phyloP scores from a whole-genome alignment of 2,888 invertebrate species.

The Leucoptera coffeella region DNA sequence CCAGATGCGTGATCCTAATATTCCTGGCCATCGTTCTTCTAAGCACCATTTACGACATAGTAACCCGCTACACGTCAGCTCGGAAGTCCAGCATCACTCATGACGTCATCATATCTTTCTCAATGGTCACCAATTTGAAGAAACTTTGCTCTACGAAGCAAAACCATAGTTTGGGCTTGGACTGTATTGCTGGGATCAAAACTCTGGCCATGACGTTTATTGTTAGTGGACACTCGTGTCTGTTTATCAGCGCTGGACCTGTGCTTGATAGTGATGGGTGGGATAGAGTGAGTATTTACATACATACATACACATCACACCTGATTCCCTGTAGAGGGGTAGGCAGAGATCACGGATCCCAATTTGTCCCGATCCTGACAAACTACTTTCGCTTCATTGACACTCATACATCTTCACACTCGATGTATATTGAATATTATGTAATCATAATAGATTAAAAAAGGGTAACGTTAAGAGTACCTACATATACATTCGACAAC shows the following conservation, averaged over 20 bases:
- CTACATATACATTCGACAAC: too few species aligned
- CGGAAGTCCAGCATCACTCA: conserved; percentile 18
- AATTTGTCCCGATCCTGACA: too few species aligned
- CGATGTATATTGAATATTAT: too few species aligned
- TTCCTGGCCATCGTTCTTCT: conserved; percentile 32
- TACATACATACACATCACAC: too few species aligned
- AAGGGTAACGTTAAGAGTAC: too few species aligned
- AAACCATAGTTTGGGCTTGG: conserved; percentile 53
- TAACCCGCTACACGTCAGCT: conserved; percentile 17
- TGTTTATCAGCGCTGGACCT: conserved; percentile 63
- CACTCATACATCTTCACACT: too few species aligned
- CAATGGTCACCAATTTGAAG: conserved; percentile 50
- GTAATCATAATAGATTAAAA: too few species aligned
- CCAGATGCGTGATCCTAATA: conserved; percentile 37
- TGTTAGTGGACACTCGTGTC: conserved; percentile 58
- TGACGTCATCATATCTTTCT: conserved; percentile 45
- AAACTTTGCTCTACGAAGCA: conserved; percentile 54
- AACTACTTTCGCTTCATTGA: too few species aligned
- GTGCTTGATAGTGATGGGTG: conserved; percentile 60
- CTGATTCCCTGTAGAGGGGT: too few species aligned
- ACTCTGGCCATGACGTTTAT: conserved; percentile 63
- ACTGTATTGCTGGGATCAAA: conserved; percentile 61
- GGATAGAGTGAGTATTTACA: conserved; percentile 54
- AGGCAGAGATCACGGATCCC: too few species aligned
- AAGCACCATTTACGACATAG: conserved; percentile 43